Evolutionary conservation across 1,140 invertebrate genomes (phyloP).

Genomic region (Drosophila rufa): DNA sequence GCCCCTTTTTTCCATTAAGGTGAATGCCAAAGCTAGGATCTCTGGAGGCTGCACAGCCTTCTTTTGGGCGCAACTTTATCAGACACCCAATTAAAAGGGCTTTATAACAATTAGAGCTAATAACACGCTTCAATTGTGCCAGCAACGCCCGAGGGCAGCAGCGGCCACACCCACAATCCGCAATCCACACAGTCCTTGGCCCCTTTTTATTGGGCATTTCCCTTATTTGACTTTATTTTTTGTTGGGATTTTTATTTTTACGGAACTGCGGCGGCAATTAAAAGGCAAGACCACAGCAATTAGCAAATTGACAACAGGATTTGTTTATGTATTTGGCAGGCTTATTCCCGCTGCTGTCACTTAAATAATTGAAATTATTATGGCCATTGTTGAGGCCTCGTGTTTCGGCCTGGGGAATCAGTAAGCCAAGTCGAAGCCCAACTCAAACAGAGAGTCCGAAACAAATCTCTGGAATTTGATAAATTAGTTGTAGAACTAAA

Average conservation of each 20-base stretch:
- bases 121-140: constrained; percentile 82
- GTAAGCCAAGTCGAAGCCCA: constrained; percentile 37
- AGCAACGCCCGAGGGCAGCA: constrained; percentile 56
- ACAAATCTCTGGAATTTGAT: constrained; percentile 80
- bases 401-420: constrained; percentile 16
- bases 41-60: constrained; percentile 41
- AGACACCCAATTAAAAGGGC: constrained; percentile 83
- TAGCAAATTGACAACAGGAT: constrained; percentile 81
- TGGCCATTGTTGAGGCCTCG: constrained; percentile 56
- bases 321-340: constrained; percentile 70
- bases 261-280: constrained; percentile 72
- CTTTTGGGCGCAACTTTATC: constrained; percentile 72
- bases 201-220: constrained; percentile 12
- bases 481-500: constrained; percentile 80
- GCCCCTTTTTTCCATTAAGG: constrained; percentile 74
- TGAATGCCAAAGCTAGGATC: constrained; percentile 46
- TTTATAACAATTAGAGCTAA: constrained; percentile 83
- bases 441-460: constrained; percentile 68
- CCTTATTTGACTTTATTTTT: constrained; percentile 21
- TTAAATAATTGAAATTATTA: constrained; percentile 76
- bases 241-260: constrained; percentile 40
- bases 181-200: constrained; percentile 8
- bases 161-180: constrained; percentile 19
- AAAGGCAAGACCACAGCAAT: constrained; percentile 77
- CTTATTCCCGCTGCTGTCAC: constrained; percentile 43